These are phyloP conservation scores for Patella ulyssiponensis DNA, from an alignment of 2,888 invertebrate species.

Conservation along the genomic window DNA sequence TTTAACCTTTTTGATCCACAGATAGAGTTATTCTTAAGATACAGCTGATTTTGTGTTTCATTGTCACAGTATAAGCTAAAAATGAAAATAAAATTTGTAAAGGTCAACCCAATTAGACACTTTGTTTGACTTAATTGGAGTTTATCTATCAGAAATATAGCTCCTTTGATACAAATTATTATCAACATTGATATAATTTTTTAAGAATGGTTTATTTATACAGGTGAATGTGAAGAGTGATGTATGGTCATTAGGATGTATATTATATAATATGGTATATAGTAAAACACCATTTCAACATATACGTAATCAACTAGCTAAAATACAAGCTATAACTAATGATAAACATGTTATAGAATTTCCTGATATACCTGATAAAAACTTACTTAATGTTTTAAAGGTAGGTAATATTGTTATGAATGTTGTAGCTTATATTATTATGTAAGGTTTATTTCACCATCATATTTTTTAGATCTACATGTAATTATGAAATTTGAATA, in stretches of 20 bases:
- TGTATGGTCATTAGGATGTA: conserved; percentile 98
- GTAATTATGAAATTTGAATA: background rate
- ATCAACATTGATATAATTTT: too few species aligned
- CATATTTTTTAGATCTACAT: background rate
- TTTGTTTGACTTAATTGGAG: too few species aligned
- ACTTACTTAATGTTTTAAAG: conserved; percentile 64
- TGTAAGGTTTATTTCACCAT: background rate
- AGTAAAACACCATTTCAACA: conserved; percentile 92
- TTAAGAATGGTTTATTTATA: conserved; percentile 22
- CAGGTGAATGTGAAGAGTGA: conserved; percentile 93
- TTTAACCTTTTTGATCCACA: too few species aligned
- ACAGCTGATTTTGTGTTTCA: too few species aligned
- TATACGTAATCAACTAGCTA: conserved; percentile 81
- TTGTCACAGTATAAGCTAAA: too few species aligned
- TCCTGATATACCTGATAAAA: conserved; percentile 74
- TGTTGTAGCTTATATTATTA: background rate
- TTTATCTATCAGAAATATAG: too few species aligned
- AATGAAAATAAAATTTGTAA: too few species aligned
- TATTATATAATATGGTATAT: conserved; percentile 92
- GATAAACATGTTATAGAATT: conserved; percentile 83
- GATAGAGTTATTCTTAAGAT: too few species aligned
- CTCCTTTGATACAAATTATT: too few species aligned
- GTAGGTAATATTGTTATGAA: conserved; percentile 39
- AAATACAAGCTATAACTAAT: conserved; percentile 85
- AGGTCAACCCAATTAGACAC: too few species aligned